Percentiles rank a stretch among this genome's conserved stretches.
Evolutionary conservation across 1,140 invertebrate species (phyloP).

Genomic region (Cotesia chilonis): DNA sequence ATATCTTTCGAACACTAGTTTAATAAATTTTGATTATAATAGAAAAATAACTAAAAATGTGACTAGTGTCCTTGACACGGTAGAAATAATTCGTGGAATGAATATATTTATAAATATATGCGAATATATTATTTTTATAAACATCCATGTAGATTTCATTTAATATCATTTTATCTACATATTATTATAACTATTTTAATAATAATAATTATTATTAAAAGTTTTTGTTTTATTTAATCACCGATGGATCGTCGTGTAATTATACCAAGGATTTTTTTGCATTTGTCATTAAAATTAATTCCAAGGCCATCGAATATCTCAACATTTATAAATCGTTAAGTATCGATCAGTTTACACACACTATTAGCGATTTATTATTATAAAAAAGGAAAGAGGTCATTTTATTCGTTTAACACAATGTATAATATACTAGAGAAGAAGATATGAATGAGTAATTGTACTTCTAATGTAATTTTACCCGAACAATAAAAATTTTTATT

Average conservation of each 20-base stretch:
- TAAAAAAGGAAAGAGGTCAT: conserved; percentile 24
- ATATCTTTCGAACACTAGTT: background rate
- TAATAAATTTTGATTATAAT: no score
- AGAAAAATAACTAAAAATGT: no score
- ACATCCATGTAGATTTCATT: background rate
- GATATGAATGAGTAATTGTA: no score
- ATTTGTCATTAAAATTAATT: conserved; percentile 34
- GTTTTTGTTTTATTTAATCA: conserved; percentile 25
- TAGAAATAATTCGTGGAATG: no score
- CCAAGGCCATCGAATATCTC: conserved; percentile 29
- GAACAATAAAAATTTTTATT: no score
- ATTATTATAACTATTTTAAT: background rate
- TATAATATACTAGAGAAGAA: no score
- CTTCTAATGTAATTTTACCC: no score
- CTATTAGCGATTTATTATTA: background rate
- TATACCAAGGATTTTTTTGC: conserved; percentile 24
- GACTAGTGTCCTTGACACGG: no score
- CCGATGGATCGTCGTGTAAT: conserved; percentile 13
- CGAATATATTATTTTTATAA: no score
- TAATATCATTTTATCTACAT: background rate
- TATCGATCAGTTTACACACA: conserved; percentile 18
- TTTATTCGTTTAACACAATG: no score
- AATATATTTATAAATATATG: no score
- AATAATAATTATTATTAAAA: background rate
- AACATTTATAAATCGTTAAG: conserved; percentile 26